phyloP scores from a whole-genome alignment of 1,140 invertebrate genomes.

The Apolygus lucorum region DNA sequence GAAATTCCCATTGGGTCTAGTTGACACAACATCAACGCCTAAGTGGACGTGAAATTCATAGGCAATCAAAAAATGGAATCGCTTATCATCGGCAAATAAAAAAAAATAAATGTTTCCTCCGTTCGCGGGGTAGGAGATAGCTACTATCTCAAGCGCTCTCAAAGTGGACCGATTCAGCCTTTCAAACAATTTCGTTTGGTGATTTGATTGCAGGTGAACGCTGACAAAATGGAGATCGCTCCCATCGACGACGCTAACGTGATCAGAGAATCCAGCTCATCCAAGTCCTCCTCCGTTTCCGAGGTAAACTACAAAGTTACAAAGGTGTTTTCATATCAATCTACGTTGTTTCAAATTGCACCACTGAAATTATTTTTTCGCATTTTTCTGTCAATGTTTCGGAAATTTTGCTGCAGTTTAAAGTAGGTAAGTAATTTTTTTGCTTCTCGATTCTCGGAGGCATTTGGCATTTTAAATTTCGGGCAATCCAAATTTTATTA shows the following conservation, averaged over 20 bases:
- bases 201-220: background rate
- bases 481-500: too few relatives aligned
- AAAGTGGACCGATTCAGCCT: too few relatives aligned
- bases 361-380: background rate
- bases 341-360: too few relatives aligned
- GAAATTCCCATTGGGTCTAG: too few relatives aligned
- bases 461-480: background rate
- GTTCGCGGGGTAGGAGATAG: too few relatives aligned
- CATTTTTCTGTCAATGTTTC: background rate
- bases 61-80: too few relatives aligned
- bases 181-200: background rate
- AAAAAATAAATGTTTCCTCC: too few relatives aligned
- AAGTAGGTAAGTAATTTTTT: background rate
- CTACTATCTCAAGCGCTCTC: too few relatives aligned
- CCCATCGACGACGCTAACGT: constrained; percentile 14
- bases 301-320: constrained; percentile 8
- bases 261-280: constrained; percentile 16
- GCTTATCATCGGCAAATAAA: too few relatives aligned
- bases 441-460: background rate
- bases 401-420: background rate
- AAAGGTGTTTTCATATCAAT: background rate
- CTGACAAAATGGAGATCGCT: background rate
- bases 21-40: too few relatives aligned
- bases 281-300: background rate
- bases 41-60: too few relatives aligned